phyloP scores from a whole-genome alignment of 2,888 invertebrate species.

The Limnephilus lunatus region DNA sequence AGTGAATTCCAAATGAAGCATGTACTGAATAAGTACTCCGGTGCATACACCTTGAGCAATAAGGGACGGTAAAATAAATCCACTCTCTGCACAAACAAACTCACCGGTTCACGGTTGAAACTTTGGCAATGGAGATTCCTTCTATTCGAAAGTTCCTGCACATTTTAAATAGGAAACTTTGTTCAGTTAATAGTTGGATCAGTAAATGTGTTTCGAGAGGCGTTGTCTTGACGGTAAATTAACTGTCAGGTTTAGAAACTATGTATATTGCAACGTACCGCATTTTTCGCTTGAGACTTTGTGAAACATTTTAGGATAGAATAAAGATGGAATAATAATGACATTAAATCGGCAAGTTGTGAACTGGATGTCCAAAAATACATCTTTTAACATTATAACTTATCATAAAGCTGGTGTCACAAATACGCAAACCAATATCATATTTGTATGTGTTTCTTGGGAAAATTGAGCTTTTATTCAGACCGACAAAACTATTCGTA shows the following conservation, averaged over 20 bases:
- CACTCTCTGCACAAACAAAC: conserved; percentile 19
- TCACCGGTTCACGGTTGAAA: conserved; percentile 18
- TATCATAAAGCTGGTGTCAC: too few relatives aligned
- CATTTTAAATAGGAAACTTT: conserved; percentile 29
- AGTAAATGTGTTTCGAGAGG: conserved; percentile 24
- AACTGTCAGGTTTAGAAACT: conserved; percentile 12
- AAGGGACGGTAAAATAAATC: neutral
- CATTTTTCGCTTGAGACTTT: neutral
- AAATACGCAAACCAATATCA: too few relatives aligned
- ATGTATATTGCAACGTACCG: neutral
- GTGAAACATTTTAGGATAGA: neutral
- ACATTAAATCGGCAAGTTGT: neutral
- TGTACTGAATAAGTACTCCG: neutral
- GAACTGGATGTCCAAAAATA: neutral
- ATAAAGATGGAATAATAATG: neutral
- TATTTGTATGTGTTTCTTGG: too few relatives aligned
- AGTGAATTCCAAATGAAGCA: neutral
- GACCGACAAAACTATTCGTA: too few relatives aligned
- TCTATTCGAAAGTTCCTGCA: conserved; percentile 17
- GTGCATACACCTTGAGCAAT: neutral
- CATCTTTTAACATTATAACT: too few relatives aligned
- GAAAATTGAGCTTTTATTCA: too few relatives aligned
- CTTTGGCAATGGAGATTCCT: conserved; percentile 34
- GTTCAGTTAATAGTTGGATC: neutral
- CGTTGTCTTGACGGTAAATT: neutral